Base-by-base conservation (phyloP, 92 coral and sea anemone species). In the Umimayanthus kanabou region DNA sequence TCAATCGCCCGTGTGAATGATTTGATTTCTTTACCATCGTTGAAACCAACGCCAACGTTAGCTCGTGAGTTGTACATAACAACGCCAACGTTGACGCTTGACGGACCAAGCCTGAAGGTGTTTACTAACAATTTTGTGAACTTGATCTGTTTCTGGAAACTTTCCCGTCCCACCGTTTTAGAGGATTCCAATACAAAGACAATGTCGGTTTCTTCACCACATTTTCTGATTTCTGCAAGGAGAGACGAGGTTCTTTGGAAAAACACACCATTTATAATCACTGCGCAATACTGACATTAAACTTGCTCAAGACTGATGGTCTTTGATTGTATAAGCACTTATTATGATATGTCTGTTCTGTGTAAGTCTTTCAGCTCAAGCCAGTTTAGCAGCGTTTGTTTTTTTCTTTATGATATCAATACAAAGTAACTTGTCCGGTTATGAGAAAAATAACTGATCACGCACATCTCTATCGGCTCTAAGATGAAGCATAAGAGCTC, bases 181-280 rank as follows among this genome's bases (percentile, higher is more conserved):
- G 82, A 50, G 43, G 82, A 50, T 26, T 78, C 82, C 39, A 78
- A 26, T 47, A 78, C 66, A 28, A 78, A 25, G 5, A 61, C 82
- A 22, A 78, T 30, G 67, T 78, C 82, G 8, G 50, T 49, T 29
- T 47, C 42, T 78, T 78, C n/a, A 14, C 39, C 39, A 23, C 82
- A 78, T 30, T 26, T 25, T 39, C 22, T 78, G 39, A 78, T 50
- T 4, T 53, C 82, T 78, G 77, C n/a, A 13, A 29, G 26, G 42
- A 28, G 39, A 77, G 65, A 45, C 16, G n/a, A 29, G 6, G 23
- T 16, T 18, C 6, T n/a, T 58, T 16, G 14, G 25, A 61, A 18
- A 22, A 5, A 61, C 2, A 61, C 6, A 20, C 2, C 20, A 20
- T 3, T 22, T 61, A 0, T 61, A 61, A 61, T 61, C 8, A 61